Evolutionary conservation across 1,140 invertebrate genomes (phyloP), one percentile per base, ranked within the genome.

Genomic region (Acromyrmex echinatior): DNA sequence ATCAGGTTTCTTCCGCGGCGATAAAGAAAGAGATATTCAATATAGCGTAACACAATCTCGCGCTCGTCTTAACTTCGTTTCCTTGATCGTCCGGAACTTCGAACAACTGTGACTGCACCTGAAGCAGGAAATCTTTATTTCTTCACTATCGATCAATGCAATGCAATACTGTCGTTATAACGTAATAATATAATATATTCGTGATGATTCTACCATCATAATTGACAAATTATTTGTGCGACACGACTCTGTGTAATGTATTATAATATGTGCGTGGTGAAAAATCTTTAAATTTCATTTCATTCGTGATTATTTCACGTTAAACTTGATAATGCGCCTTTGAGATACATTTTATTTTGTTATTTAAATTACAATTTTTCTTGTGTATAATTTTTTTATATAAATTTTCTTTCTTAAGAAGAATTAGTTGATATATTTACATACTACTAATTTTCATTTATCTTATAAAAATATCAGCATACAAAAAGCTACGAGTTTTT

Each of bases 61-160:
- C 70, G 45, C 56, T 84, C 31, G 28, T 28, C 56, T 70, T 63
- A 76, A 76, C 39, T 84, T 74, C 25, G 25, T 84, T 84, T 76
- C 56, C 25, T 76, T 45, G 39, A 84, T 74, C 56, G 70, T 51
- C 28, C 70, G 39, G 28, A 76, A 74, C 58, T 76, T 62, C 70
- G 21, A 68, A 62, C 70, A 49, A 62, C 45, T 16, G 70, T 58
- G 18, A 74, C 39, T 56, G 18, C 39, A 62, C 25, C 39, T 62
- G 56, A 51, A 76, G 45, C 70, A 14, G 56, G 25, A 63, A 62
- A 49, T 74, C 35, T 53, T 74, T 76, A 35, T 35, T 84, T 74
- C 56, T 84, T 76, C 28, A 21, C 4, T 14, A 49, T 14, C 18
- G 60, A 45, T 71, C 62, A 35, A 74, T 25, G n/a, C 45, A 31